Percentiles rank a stretch among this genome's conserved stretches.
phyloP scores from a whole-genome alignment of 2,888 invertebrate genomes.

The Rotaria magnacalcarata region DNA sequence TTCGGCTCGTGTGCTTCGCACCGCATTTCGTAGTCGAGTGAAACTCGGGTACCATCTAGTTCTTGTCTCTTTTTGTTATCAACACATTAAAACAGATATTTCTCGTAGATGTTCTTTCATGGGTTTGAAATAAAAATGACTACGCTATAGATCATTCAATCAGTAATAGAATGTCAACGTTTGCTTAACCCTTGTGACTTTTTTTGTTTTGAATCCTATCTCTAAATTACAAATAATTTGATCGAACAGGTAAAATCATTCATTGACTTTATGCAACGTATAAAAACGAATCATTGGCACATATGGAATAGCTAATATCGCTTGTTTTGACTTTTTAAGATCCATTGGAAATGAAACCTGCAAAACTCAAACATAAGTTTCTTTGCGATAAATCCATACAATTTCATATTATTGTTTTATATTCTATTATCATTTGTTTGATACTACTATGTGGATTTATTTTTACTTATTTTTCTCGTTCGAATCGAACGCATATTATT shows the following conservation, averaged over 20 bases:
- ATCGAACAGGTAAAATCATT: too few relatives aligned
- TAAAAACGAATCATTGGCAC: too few relatives aligned
- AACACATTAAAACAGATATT: neutral
- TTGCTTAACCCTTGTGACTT: neutral
- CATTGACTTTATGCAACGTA: too few relatives aligned
- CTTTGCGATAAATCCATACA: neutral
- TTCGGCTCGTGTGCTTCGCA: too few relatives aligned
- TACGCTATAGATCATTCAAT: neutral
- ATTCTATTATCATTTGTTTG: neutral
- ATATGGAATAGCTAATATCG: too few relatives aligned
- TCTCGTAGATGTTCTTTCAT: neutral
- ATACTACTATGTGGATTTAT: neutral
- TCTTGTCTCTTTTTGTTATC: neutral
- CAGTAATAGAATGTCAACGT: neutral
- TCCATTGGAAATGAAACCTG: neutral
- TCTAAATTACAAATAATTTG: neutral
- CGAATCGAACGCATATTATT: neutral
- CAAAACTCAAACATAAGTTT: neutral
- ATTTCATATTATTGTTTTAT: slow-evolving; percentile 3
- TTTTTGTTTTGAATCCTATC: neutral
- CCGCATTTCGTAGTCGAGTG: too few relatives aligned
- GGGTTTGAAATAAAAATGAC: neutral
- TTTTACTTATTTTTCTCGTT: slow-evolving; percentile 8
- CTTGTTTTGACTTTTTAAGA: neutral
- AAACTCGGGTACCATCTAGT: too few relatives aligned